Percentiles rank a stretch among this genome's conserved stretches.
Conservation (phyloP, 1,140 invertebrate genomes). For the Amphibalanus amphitrite region DNA sequence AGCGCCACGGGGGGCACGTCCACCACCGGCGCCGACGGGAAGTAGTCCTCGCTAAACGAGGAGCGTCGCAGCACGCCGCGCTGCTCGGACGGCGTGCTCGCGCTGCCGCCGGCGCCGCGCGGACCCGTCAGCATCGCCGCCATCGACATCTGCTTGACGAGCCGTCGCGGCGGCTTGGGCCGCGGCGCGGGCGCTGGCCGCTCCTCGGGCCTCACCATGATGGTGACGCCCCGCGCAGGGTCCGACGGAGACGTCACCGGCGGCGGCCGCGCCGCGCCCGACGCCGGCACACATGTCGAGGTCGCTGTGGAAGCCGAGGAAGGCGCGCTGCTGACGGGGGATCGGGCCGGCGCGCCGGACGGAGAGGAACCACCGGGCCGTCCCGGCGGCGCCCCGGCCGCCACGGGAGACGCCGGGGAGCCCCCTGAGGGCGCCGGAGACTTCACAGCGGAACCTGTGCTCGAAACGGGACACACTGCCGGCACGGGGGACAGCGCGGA, state of each 20-base stretch:
- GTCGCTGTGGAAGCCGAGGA: too few species aligned
- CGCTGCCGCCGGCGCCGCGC: neutral
- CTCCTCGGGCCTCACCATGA: neutral
- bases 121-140: slow-evolving; percentile 17
- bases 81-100: neutral
- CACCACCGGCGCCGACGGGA: neutral
- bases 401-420: too few species aligned
- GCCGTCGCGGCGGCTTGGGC: slow-evolving; percentile 15
- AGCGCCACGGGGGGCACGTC: neutral
- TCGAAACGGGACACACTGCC: too few species aligned
- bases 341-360: too few species aligned
- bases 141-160: slow-evolving; percentile 18
- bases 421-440: too few species aligned
- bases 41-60: neutral
- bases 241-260: neutral
- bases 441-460: too few species aligned
- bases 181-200: neutral
- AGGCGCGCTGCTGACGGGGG: too few species aligned
- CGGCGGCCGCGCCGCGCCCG: too few species aligned
- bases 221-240: neutral
- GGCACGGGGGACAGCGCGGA: too few species aligned
- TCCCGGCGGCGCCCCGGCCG: too few species aligned
- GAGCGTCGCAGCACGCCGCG: neutral
- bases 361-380: too few species aligned
- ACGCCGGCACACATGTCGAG: too few species aligned